Evolutionary conservation across 1,140 invertebrate genomes (phyloP).

Genomic region (Phortica variegata): DNA sequence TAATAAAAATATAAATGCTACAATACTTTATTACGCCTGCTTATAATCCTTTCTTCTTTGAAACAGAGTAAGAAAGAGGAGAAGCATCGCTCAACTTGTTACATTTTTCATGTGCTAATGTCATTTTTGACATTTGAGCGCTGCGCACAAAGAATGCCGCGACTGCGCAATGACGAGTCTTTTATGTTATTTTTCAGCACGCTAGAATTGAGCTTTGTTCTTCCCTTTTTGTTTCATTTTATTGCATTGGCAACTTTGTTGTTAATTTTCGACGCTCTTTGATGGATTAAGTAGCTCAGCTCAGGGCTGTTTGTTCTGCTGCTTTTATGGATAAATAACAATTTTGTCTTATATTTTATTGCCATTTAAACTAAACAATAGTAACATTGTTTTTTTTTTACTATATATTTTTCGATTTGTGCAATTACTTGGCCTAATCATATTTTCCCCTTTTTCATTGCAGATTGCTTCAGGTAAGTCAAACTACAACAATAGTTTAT

Average conservation of each 20-base stretch:
- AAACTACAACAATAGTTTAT: too few relatives aligned
- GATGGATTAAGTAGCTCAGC: constrained; percentile 29
- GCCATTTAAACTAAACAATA: constrained; percentile 48
- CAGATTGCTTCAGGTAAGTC: too few relatives aligned
- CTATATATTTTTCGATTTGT: constrained; percentile 26
- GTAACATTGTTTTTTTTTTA: constrained; percentile 29
- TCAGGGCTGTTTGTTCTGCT: constrained; percentile 1
- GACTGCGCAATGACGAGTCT: too few relatives aligned
- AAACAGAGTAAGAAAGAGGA: constrained; percentile 16
- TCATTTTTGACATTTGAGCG: constrained; percentile 41
- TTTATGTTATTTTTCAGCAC: constrained; percentile 4
- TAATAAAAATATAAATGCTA: constrained; percentile 55
- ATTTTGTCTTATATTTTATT: constrained; percentile 54
- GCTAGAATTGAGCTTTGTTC: constrained; percentile 17
- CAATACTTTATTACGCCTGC: constrained; percentile 45
- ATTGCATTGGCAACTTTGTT: constrained; percentile 47
- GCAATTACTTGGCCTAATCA: constrained; percentile 52
- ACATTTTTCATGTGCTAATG: constrained; percentile 56
- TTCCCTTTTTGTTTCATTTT: constrained; percentile 13
- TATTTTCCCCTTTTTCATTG: constrained; percentile 17
- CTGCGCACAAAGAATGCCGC: too few relatives aligned
- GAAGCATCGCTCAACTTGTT: constrained; percentile 53
- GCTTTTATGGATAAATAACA: constrained; percentile 32
- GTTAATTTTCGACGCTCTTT: constrained; percentile 43
- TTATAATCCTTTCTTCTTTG: constrained; percentile 27